phyloP scores from a whole-genome alignment of 2,888 invertebrate species.

The Hydriomena furcata region DNA sequence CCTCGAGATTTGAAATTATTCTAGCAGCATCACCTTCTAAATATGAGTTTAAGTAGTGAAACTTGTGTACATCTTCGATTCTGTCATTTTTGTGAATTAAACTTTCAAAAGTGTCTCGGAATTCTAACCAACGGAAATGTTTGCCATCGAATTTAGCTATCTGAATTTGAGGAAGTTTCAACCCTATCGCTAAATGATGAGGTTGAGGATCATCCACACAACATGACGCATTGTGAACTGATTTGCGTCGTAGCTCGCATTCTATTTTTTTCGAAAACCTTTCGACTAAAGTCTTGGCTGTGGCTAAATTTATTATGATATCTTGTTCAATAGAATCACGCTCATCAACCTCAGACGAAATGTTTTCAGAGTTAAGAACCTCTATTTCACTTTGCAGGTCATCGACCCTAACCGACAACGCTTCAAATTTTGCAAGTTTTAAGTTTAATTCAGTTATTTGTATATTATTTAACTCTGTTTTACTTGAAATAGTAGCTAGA shows the following conservation, averaged over 20 bases:
- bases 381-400: conserved; percentile 20
- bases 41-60: conserved; percentile 37
- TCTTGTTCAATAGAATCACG: conserved; percentile 22
- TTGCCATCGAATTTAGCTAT: conserved; percentile 28
- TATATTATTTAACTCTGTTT: not conserved
- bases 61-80: conserved; percentile 32
- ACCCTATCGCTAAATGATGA: not conserved
- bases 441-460: conserved; percentile 8
- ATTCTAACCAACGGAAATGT: conserved; percentile 36
- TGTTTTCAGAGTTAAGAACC: conserved; percentile 8
- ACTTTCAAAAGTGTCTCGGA: conserved; percentile 28
- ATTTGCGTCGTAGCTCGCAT: conserved; percentile 2
- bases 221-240: not conserved
- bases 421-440: conserved; percentile 12
- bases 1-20: conserved; percentile 34
- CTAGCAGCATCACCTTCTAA: conserved; percentile 35
- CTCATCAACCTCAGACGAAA: conserved; percentile 15
- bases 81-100: conserved; percentile 32
- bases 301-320: conserved; percentile 6
- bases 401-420: conserved; percentile 8
- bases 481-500: not conserved
- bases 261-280: not conserved
- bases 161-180: conserved; percentile 13
- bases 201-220: conserved; percentile 1
- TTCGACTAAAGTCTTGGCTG: conserved; percentile 11